Conservation (phyloP, 2,888 invertebrate species). For the Euclidia mi region DNA sequence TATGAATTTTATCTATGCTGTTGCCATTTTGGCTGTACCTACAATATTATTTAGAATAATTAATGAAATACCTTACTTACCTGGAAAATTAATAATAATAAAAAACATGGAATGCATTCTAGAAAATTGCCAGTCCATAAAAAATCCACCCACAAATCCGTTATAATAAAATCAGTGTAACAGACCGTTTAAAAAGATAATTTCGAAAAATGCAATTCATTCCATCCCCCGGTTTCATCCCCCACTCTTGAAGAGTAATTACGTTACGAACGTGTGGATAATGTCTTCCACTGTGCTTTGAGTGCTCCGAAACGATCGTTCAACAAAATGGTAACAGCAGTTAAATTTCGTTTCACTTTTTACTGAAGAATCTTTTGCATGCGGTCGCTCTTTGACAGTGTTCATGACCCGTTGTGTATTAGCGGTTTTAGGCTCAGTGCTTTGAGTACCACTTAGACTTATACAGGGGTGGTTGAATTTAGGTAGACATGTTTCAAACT, state of each 20-base stretch:
- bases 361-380: slow-evolving; percentile 38
- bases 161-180: slow-evolving; percentile 54
- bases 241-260: slow-evolving; percentile 72
- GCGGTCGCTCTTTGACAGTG: slow-evolving; percentile 4
- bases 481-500: too few species aligned
- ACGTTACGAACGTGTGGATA: slow-evolving; percentile 75
- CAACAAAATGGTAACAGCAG: slow-evolving; percentile 65
- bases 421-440: too few species aligned
- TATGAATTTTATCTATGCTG: too few species aligned
- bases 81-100: neutral
- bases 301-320: slow-evolving; percentile 65
- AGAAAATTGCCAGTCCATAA: slow-evolving; percentile 14
- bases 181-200: slow-evolving; percentile 53
- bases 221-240: slow-evolving; percentile 51
- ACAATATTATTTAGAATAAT: too few species aligned
- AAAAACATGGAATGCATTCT: slow-evolving; percentile 3
- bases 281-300: slow-evolving; percentile 66
- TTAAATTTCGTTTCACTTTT: slow-evolving; percentile 64
- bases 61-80: too few species aligned
- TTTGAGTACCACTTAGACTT: too few species aligned
- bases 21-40: too few species aligned
- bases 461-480: too few species aligned
- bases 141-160: slow-evolving; percentile 29
- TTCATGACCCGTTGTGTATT: neutral
- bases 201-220: slow-evolving; percentile 52